Base-by-base conservation (phyloP, 30 jellyfish, hydroid and myxozoan species). In the Nemopilema nomurai region DNA sequence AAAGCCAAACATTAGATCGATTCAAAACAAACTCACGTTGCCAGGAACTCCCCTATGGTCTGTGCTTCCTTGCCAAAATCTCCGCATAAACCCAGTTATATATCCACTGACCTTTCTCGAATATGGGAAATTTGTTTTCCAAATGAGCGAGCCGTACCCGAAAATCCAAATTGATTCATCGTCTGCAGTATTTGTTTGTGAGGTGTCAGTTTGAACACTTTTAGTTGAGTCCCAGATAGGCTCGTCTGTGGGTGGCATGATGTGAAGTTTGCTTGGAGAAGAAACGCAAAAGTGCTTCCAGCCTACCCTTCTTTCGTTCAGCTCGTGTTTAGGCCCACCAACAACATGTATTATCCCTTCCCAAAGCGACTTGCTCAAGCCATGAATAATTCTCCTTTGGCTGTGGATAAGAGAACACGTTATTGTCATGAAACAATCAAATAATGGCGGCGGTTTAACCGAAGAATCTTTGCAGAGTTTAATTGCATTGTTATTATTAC, bases 11-110 rank as follows among this genome's bases (percentile, higher is more conserved):
- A 8, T 25, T 70, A 4, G 8, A 19, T 28, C 57, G 13, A 13
- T 41, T n/a, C n/a, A n/a, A n/a, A n/a, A n/a, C n/a, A n/a, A 41
- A 29, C 85, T 62, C 68, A 92, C 98, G 69, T 87, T 86, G 22
- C 96, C 97, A 16, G 97, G 96, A 0, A 85, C 91, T 28, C 99
- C 99, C 63, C 99, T 63, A 68, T 95, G 99, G 66, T 95, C 97
- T 1, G 96, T 85, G 90, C 99, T 95, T 4, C 97, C 99, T 75
- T 95, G 99, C 99, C 99, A 95, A 67, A 95, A 95, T 69, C 91
- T 82, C 73, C 99, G 51, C 13, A 86, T 80, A 69, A 51, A 89
- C 18, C 96, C 96, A 9, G 72, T 82, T 41, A 95, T 90, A 26
- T 33, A 74, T 4, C 99, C 99, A 74, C 71, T n/a, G 18, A 75